Evolutionary conservation across 2,113 vertebrate genomes (phyloP), one percentile per base, ranked within the genome.

Genomic region (Saguinus midas): DNA sequence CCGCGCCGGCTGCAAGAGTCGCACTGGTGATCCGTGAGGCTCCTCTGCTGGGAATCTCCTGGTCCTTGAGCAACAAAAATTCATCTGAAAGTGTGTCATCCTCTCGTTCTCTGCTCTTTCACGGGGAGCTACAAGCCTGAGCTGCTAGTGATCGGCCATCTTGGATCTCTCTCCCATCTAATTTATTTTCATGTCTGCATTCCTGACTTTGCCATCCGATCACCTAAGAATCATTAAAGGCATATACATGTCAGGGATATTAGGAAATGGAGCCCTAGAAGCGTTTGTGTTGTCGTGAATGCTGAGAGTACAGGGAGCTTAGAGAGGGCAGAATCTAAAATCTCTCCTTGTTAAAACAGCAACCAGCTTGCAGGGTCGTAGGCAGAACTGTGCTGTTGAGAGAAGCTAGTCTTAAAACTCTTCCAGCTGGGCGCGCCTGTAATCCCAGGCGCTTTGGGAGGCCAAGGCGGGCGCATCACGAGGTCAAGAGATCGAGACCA

Each of bases 171-270:
- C 37, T 40, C 37, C 37, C 37, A 40, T 95, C 92, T 75, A 52
- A 80, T 95, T 89, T 88, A 87, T 97, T 97, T 82, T 90, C 88
- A 43, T 90, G 92, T 87, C 93, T 97, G 82, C 86, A 83, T 97
- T 97, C 78, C 93, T 96, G 70, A 45, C 75, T 87, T 95, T 16
- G n/a, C 66, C 94, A 96, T 95, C 96, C 52, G 66, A 94, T n/a
- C 79, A 61, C 91, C 97, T 94, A 55, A 94, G 96, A 90, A 61
- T 57, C 61, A 68, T 83, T 50, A 58, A 72, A 90, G 72, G 85
- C 64, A 50, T 27, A 58, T 72, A 50, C 18, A 58, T 81, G 52
- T 81, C 94, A 70, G 64, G 45, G 61, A 9, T 0, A 0, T 48
- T 48, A 72, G 93, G 83, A 79, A 6, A 4, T 0, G 25, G 14